Base-by-base conservation (phyloP, 53 echinoderm and acorn worm genomes). In the Antedon mediterranea region DNA sequence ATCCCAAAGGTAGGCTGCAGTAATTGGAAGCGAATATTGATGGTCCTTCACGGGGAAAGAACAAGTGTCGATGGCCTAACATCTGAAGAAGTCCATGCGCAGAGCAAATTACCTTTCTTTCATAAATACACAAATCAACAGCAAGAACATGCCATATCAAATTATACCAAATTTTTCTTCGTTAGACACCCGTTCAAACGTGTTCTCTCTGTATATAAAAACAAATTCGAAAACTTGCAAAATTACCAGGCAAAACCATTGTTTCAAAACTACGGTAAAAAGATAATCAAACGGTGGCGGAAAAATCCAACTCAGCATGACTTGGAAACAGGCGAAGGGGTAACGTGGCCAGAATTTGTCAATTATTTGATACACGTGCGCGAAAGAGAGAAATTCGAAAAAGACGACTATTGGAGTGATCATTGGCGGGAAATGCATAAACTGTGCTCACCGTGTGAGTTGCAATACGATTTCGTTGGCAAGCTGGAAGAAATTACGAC, bases 11-110 rank as follows among this genome's bases (percentile, higher is more conserved):
- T 88, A 0, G 93, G 89, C 3, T 89, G 91, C 77, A 94, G 91
- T 42, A 91, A 94, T 75, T 94, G 94, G 94, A 94, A 94, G 84
- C 71, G 94, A 43, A 72, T 94, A 30, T 15, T 94, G 81, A 89
- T 91, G 91, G 89, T 91, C 0, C 82, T 94, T 0, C 84, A 86
- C 43, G 94, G 91, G 9, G 82, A 87, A 30, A 83, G 71, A 34
- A 86, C 90, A 29, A 34, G 77, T 3, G 82, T 89, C 0, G 87
- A 85, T 4, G 88, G 78, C 0, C 78, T 94, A 23, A 83, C 89
- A 0, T 94, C 94, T 0, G 85, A 87, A 7, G 87, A 90, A 74
- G 81, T 90, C 29, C 90, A 87, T 71, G 13, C 77, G 11, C 71
- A 79, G 0, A 87, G 85, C 0, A 76, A 80, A 30, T 72, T 87